A percentile compares a stretch with the other conserved stretches of the same genome.
phyloP scores from a whole-genome alignment of 2,113 vertebrate genomes.

The Protobothrops mucrosquamatus region DNA sequence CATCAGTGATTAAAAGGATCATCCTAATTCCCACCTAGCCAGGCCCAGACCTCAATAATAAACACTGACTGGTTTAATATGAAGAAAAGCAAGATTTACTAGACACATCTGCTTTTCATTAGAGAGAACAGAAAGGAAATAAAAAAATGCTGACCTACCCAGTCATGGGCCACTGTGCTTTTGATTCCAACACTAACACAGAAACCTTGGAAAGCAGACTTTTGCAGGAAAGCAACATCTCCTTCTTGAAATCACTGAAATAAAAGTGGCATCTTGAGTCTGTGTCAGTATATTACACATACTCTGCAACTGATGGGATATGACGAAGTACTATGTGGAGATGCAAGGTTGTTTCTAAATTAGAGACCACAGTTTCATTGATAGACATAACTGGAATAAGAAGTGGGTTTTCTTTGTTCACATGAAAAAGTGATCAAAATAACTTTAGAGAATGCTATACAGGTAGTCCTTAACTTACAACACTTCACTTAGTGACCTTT shows the following conservation, averaged over 20 bases:
- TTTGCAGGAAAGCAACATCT: constrained; percentile 36
- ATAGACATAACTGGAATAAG: background rate
- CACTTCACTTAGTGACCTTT: background rate
- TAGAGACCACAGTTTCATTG: background rate
- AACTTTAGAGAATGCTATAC: background rate
- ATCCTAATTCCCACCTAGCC: constrained; percentile 72
- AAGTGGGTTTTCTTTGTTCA: background rate
- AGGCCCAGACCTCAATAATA: constrained; percentile 71
- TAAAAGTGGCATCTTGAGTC: constrained; percentile 36
- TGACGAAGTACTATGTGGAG: background rate
- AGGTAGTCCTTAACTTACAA: background rate
- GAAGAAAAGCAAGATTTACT: constrained; percentile 73
- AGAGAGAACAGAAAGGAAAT: constrained; percentile 76
- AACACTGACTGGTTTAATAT: constrained; percentile 74
- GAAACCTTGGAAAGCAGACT: constrained; percentile 43
- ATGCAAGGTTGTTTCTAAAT: background rate
- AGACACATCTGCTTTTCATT: constrained; percentile 83
- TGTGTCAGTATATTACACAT: background rate
- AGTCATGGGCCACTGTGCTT: constrained; percentile 67
- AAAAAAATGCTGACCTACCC: constrained; percentile 77
- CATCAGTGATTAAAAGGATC: constrained; percentile 73
- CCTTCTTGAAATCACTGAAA: constrained; percentile 52
- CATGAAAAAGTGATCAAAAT: background rate
- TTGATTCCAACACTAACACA: constrained; percentile 56
- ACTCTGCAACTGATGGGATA: background rate